phyloP scores from a whole-genome alignment of 2,797 vertebrate species.

The Crossoptilon crossoptilon region DNA sequence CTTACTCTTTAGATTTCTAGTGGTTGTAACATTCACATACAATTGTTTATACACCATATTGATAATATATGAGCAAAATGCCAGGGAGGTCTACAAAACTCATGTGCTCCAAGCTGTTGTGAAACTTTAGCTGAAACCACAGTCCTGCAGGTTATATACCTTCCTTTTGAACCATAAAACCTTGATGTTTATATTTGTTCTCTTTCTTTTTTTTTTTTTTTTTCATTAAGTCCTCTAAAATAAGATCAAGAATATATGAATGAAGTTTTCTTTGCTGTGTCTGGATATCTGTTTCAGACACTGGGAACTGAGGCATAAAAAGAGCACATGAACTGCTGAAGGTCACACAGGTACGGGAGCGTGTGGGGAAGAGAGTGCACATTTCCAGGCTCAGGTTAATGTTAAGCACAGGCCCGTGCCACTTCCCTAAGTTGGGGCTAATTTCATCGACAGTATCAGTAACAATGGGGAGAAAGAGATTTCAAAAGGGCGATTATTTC shows the following conservation, averaged over 20 bases:
- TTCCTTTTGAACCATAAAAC: not conserved
- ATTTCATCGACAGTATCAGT: slow-evolving; percentile 24
- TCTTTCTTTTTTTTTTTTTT: not conserved
- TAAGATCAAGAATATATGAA: not conserved
- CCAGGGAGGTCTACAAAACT: not conserved
- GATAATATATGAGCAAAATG: not conserved
- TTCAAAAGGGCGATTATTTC: slow-evolving; percentile 60
- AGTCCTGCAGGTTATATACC: not conserved
- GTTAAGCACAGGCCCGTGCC: not conserved
- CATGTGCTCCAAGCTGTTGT: not conserved
- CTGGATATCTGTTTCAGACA: not conserved
- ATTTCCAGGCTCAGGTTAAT: slow-evolving; percentile 39
- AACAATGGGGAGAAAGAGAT: slow-evolving; percentile 50
- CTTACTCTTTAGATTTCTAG: not conserved
- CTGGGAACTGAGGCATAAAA: slow-evolving; percentile 27
- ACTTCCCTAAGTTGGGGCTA: not conserved
- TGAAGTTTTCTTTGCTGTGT: not conserved
- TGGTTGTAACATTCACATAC: rapidly evolving
- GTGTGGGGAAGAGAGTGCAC: not conserved
- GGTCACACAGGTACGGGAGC: not conserved
- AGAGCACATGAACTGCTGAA: slow-evolving; percentile 13
- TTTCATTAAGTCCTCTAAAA: not conserved
- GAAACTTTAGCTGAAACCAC: not conserved
- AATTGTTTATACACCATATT: not conserved
- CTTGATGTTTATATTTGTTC: not conserved